Base-by-base conservation (phyloP, 2,888 invertebrate genomes). In the Gari tellinella region DNA sequence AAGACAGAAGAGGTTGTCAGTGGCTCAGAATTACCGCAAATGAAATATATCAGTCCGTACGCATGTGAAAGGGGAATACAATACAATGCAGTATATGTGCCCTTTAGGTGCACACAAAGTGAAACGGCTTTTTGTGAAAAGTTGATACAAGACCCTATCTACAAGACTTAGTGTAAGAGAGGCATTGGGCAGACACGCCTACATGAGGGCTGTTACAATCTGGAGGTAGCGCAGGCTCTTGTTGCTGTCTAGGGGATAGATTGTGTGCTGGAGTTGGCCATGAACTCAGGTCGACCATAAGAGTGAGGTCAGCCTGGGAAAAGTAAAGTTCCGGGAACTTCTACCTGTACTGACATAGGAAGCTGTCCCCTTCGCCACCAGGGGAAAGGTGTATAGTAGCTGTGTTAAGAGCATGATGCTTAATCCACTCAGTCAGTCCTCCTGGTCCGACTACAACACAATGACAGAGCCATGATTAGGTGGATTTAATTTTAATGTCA, bases 401-500 rank as follows among this genome's bases (percentile, higher is more conserved):
- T 43, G 19, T 43, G 43, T 43, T 43, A 31, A 31, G 43, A 8
- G 43, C 43, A 43, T 43, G 43, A 19, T 43, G 43, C 43, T 43
- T 8, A 8, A 43, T 43, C 7, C 43, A 19, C 43, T 4, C 43
- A 43, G 7, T 43, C 43, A 43, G 43, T 43, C 43, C 19, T 43
- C 5, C 43, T 43, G 3, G 19, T 5, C 43, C 4, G n/a, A 43
- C 43, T 43, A 17, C 43, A 43, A 43, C 43, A 14, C 43, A 43
- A 43, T 4, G 43, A 4, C 43, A 43, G 25, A 21, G n/a, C 21
- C 49, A 49, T 49, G 49, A 19, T 46, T 21, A 49, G 49, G 19
- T 49, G 49, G 49, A 23, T 49, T 49, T 49, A n/a, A n/a, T n/a
- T n/a, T 10, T 49, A 49, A 49, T 49, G 21, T 49, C 49, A 49